Conservation (phyloP, 35 echinoderm and acorn worm genomes). For the Apostichopus californicus region DNA sequence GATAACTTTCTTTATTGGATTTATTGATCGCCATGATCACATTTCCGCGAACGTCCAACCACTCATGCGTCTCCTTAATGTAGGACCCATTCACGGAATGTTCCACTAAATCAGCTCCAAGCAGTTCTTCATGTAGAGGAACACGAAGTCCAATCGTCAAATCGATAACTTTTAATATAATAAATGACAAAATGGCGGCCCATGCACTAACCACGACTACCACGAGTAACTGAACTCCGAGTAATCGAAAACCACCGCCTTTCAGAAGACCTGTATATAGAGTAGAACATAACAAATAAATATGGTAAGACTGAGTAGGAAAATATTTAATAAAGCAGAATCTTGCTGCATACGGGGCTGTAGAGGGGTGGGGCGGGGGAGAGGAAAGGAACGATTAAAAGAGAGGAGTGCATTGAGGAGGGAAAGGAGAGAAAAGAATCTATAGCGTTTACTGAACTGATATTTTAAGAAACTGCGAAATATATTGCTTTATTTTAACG, state of each 20-base stretch:
- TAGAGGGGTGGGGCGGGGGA: too few relatives aligned
- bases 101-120: conserved; percentile 91
- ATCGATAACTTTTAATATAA: conserved; percentile 67
- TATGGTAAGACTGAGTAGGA: too few relatives aligned
- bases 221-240: conserved; percentile 74
- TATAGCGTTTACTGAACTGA: too few relatives aligned
- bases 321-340: too few relatives aligned
- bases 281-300: not conserved
- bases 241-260: conserved; percentile 81
- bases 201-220: conserved; percentile 67
- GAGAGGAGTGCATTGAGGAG: too few relatives aligned
- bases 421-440: too few relatives aligned
- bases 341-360: too few relatives aligned
- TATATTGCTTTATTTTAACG: too few relatives aligned
- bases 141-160: conserved; percentile 85
- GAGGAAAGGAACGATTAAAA: too few relatives aligned
- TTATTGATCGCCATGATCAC: conserved; percentile 57
- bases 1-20: conserved; percentile 39
- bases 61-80: conserved; percentile 68
- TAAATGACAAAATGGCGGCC: conserved; percentile 60
- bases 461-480: too few relatives aligned
- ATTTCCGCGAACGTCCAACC: conserved; percentile 55
- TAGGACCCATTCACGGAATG: conserved; percentile 84
- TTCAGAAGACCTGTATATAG: conserved; percentile 70
- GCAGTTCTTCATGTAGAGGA: conserved; percentile 86